A percentile compares a stretch with the other conserved stretches of the same genome.
Evolutionary conservation across 1,140 invertebrate genomes (phyloP).

Genomic region (Oryctes rhinoceros): DNA sequence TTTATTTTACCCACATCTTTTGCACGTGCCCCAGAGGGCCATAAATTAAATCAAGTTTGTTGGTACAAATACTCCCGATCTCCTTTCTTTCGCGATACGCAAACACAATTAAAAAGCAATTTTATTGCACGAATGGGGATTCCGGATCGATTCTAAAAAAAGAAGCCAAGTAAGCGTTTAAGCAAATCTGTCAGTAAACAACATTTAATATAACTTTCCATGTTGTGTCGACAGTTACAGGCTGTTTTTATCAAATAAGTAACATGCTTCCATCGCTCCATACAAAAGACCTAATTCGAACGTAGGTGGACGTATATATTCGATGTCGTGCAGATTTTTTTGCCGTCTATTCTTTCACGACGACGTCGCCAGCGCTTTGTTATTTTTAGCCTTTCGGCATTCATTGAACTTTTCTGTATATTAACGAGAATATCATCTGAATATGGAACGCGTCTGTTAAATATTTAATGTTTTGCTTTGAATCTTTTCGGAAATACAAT

Average conservation of each 20-base stretch:
- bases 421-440: neutral
- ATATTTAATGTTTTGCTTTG: too few relatives aligned
- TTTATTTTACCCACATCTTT: too few relatives aligned
- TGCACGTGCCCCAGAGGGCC: too few relatives aligned
- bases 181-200: constrained; percentile 6
- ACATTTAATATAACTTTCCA: neutral
- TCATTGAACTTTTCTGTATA: neutral
- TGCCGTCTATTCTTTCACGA: neutral
- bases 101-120: too few relatives aligned
- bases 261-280: neutral
- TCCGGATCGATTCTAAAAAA: neutral
- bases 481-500: too few relatives aligned
- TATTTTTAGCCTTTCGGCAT: neutral
- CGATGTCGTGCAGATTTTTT: constrained; percentile 1
- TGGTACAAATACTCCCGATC: too few relatives aligned
- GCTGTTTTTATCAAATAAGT: neutral
- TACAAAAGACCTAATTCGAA: neutral
- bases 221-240: neutral
- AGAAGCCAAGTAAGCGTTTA: neutral
- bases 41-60: too few relatives aligned
- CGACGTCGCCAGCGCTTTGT: neutral
- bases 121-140: too few relatives aligned
- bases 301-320: constrained; percentile 9
- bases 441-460: neutral
- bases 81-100: too few relatives aligned